Evolutionary conservation across 1,140 invertebrate species (phyloP).

Genomic region (Plectrocnemia conspersa): DNA sequence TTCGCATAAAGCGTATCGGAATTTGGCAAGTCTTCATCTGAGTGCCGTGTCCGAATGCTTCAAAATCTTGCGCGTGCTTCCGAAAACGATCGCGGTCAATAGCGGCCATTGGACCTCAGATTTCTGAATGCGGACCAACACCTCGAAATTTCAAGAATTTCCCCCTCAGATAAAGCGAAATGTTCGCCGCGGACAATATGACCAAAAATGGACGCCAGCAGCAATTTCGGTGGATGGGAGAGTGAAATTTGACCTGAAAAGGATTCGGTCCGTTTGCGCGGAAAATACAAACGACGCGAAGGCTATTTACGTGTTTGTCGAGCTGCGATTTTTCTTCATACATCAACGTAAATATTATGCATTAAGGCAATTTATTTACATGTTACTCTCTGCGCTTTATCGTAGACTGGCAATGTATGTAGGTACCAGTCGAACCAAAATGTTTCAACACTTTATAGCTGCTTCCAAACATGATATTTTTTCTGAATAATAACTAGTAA

Average conservation of each 20-base stretch:
- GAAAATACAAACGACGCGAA: not conserved
- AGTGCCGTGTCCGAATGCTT: not conserved
- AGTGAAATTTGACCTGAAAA: not conserved
- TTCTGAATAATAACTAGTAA: too few relatives aligned
- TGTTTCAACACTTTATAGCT: too few relatives aligned
- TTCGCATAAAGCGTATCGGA: too few relatives aligned
- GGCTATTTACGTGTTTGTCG: not conserved
- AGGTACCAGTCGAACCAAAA: too few relatives aligned
- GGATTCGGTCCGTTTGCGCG: not conserved
- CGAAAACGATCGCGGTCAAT: not conserved
- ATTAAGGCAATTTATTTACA: too few relatives aligned
- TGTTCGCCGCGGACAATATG: not conserved
- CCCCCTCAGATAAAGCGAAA: conserved; percentile 5
- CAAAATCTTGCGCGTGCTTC: not conserved
- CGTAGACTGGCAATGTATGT: too few relatives aligned
- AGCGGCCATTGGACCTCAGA: not conserved
- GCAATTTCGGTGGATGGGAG: not conserved
- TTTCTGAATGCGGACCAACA: not conserved
- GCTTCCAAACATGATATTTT: too few relatives aligned
- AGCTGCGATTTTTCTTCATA: not conserved
- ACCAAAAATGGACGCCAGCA: not conserved
- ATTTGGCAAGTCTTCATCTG: too few relatives aligned
- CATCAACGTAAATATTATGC: not conserved
- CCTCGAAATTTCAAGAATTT: conserved; percentile 2
- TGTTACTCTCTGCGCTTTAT: too few relatives aligned